Conservation (phyloP, 2,797 vertebrate genomes). For the Cossypha dichroa region DNA sequence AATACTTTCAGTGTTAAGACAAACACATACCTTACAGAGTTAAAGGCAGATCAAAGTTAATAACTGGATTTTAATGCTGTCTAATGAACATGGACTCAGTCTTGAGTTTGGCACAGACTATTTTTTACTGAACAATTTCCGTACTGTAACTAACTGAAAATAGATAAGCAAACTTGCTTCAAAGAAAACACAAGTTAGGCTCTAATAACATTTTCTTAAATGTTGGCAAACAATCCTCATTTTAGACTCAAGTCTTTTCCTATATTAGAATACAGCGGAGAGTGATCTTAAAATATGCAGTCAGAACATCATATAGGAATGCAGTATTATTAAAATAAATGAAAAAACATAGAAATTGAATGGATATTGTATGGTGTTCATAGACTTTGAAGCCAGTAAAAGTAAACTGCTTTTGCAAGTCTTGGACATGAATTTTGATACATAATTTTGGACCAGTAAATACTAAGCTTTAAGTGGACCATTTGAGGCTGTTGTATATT, state of each 20-base stretch:
- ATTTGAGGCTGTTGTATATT: neutral
- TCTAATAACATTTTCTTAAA: neutral
- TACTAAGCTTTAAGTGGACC: neutral
- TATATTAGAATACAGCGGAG: neutral
- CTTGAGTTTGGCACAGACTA: neutral
- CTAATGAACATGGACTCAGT: fast-evolving
- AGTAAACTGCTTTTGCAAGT: neutral
- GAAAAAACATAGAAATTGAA: neutral
- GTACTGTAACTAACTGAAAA: neutral
- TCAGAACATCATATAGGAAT: neutral
- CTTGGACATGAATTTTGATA: neutral
- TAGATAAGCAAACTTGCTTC: neutral
- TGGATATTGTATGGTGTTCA: neutral
- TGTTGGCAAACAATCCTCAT: neutral
- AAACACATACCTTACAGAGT: neutral
- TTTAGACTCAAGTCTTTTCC: neutral
- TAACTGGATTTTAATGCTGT: neutral
- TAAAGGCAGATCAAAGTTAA: neutral
- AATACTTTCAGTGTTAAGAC: neutral
- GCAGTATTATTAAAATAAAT: neutral
- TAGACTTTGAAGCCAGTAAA: neutral
- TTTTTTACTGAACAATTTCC: neutral
- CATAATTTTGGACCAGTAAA: neutral
- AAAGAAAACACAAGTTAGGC: neutral
- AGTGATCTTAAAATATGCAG: neutral